Base-by-base conservation (phyloP, 2,888 invertebrate species). In the Papilio protenor region DNA sequence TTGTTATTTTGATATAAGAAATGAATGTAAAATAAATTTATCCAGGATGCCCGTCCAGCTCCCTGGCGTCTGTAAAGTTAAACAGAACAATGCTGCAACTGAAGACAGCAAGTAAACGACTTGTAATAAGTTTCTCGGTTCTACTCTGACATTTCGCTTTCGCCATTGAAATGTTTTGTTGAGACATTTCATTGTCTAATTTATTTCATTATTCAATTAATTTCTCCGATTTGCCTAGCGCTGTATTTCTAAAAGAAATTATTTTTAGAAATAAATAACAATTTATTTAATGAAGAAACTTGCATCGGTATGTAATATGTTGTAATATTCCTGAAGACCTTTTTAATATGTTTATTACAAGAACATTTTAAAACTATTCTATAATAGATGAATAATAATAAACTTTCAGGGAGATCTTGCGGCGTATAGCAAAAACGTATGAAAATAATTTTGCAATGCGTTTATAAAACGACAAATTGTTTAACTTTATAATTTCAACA, bases 21-120 rank as follows among this genome's bases (percentile, higher is more conserved):
- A 66, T n/a, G n/a, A 66, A 66, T 66, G 40, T 40, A 66, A 66
- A 40, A 40, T 18, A 61, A 61, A 61, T 61, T 64, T 64, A 66
- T 66, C 40, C 40, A 33, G n/a, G 33, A 14, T 18, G 64, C 16
- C 27, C 18, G 33, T 66, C 66, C 40, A 66, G 66, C 23, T 66
- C n/a, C 18, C 40, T 40, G 66, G n/a, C 66, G 66, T 66, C 66
- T 66, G 66, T 40, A 40, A 66, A 66, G 66, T 66, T 66, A 66
- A 66, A 66, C 66, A 66, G 66, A 66, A 66, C 66, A 66, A 40
- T 66, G 66, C 66, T 66, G 66, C 66, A 66, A 66, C 66, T 66
- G 66, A 70, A 49, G 70, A 49, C 70, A 14, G 47, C 70, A 70
- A 70, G 70, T 70, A 70, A 70, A 47, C 70, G 47, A 49, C 47